Base-by-base conservation (phyloP, 1,140 invertebrate genomes). In the Drosophila albomicans region DNA sequence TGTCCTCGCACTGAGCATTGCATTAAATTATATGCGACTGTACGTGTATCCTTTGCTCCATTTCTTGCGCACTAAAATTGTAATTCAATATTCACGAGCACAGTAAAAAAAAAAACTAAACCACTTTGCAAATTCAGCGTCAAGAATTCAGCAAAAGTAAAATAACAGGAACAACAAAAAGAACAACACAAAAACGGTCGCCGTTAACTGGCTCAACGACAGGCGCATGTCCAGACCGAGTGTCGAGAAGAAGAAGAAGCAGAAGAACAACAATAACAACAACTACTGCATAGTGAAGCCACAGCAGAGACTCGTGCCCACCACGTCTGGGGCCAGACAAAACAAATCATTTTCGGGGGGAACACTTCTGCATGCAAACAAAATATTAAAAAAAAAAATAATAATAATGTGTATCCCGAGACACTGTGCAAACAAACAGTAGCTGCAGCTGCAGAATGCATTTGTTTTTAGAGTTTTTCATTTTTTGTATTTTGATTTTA, bases 261-360 rank as follows among this genome's bases (percentile, higher is more conserved):
- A 51, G 35, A 10, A 51, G 8, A 65, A 20, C 20, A 15, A 20
- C 20, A 13, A 43, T 45, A 64, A 13, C 16, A 30, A 11, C 54
- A 28, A 15, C 8, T 11, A 30, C 66, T 10, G 10, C 30, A 32
- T 32, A 8, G 30, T 32, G 67, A 54, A 41, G 58, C 73, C 38
- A 52, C 32, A 45, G 25, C 52, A 57, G 38, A 57, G 38, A 59
- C 52, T 58, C 51, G 71, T 61, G 63, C 56, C 59, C 67, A 15
- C 45, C 65, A 51, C 56, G 81, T 70, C 71, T 45, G 68, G 46
- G 57, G 65, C 80, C 84, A 88, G 85, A 88, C 85, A 89, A 81
- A 88, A 88, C 85, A 88, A 88, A 88, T 89, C 78, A 85, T 79
- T 88, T 89, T 81, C 8, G 28, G 62, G 3, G 20, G 75, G 77